Percentiles rank a stretch among this genome's conserved stretches.
These are phyloP conservation scores for Vespertilio murinus DNA, from an alignment of 2,797 vertebrate genomes.

Conservation along the genomic window DNA sequence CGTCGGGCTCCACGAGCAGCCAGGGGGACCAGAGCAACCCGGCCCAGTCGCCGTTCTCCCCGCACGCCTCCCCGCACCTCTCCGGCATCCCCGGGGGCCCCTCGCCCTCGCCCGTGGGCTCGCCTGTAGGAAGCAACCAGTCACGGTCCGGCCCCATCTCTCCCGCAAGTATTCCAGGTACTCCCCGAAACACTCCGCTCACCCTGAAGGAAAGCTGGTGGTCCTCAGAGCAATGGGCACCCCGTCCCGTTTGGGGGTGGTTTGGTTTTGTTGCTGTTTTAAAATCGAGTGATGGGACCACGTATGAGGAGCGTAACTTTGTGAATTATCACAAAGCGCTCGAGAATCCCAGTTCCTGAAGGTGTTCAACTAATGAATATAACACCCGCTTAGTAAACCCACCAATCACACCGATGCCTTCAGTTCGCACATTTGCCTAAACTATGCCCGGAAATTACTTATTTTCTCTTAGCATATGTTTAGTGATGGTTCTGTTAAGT, in stretches of 20 bases:
- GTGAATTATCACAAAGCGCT: neutral
- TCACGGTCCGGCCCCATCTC: slow-evolving; percentile 95
- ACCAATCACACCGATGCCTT: neutral
- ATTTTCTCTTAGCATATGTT: neutral
- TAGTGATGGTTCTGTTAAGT: neutral
- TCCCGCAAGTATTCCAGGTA: slow-evolving; percentile 93
- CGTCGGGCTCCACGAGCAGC: slow-evolving; percentile 91
- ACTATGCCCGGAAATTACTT: neutral
- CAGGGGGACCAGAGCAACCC: slow-evolving; percentile 95
- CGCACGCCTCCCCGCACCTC: slow-evolving; percentile 94
- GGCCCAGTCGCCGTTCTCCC: slow-evolving; percentile 95
- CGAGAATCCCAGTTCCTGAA: neutral
- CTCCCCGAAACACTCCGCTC: neutral
- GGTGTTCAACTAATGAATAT: neutral
- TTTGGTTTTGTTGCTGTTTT: neutral
- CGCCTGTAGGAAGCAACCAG: slow-evolving; percentile 94
- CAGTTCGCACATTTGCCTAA: neutral
- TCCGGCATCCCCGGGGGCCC: slow-evolving; percentile 92
- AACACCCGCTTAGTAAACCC: neutral
- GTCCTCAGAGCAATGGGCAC: neutral
- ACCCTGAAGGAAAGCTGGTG: neutral
- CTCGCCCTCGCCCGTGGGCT: slow-evolving; percentile 94
- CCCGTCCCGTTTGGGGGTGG: neutral
- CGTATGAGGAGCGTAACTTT: neutral
- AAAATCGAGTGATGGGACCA: neutral